phyloP scores from a whole-genome alignment of 1,140 invertebrate genomes.

The Orius insidiosus region DNA sequence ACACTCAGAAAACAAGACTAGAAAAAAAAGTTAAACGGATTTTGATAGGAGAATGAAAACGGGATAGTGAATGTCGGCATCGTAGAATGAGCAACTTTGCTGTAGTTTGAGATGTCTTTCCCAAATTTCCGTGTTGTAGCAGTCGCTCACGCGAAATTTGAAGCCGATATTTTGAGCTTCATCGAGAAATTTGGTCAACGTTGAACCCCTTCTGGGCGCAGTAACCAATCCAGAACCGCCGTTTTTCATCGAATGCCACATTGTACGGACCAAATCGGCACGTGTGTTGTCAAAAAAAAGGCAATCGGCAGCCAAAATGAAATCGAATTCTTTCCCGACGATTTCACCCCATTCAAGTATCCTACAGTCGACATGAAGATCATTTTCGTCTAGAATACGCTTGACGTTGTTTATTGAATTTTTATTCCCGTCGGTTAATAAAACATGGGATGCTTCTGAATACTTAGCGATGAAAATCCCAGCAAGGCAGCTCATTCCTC shows the following conservation, averaged over 20 bases:
- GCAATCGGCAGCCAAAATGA: conserved; percentile 61
- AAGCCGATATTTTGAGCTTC: conserved; percentile 40
- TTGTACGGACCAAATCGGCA: conserved; percentile 46
- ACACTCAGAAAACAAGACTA: background rate
- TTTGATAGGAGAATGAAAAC: conserved; percentile 40
- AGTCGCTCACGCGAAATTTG: conserved; percentile 32
- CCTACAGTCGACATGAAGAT: conserved; percentile 24
- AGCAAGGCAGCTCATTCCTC: conserved; percentile 71
- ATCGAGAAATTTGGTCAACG: conserved; percentile 48
- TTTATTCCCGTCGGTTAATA: conserved; percentile 63
- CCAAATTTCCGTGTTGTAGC: conserved; percentile 47
- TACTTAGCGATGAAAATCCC: conserved; percentile 57
- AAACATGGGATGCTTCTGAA: conserved; percentile 35
- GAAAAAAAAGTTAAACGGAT: conserved; percentile 1
- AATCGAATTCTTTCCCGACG: conserved; percentile 35
- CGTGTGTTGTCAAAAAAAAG: conserved; percentile 68
- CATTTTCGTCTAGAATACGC: conserved; percentile 41
- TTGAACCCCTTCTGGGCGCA: conserved; percentile 54
- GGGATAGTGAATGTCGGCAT: conserved; percentile 48
- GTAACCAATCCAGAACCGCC: conserved; percentile 52
- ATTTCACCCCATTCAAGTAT: conserved; percentile 29
- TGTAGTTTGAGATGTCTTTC: conserved; percentile 41
- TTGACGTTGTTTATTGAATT: conserved; percentile 57
- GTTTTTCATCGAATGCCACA: conserved; percentile 44
- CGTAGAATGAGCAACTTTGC: conserved; percentile 37